Conservation (phyloP, 2,888 invertebrate genomes). For the Fragum whitleyi region DNA sequence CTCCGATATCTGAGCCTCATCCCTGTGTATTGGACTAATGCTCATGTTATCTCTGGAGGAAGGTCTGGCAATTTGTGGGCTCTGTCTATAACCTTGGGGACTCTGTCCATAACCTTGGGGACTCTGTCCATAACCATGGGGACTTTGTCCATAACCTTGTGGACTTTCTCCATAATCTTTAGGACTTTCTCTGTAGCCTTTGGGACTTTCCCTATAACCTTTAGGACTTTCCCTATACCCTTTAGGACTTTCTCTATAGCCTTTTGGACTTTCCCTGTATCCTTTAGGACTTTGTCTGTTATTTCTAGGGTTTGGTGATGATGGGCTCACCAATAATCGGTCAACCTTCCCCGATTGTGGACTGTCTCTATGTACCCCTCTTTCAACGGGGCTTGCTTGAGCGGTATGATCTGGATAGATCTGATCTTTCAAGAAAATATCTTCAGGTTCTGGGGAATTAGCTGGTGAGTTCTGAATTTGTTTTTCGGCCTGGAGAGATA, state of each 20-base stretch:
- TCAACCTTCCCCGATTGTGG: conserved; percentile 3
- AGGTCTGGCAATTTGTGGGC: conserved; percentile 32
- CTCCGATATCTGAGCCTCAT: conserved; percentile 53
- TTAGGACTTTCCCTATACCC: conserved; percentile 33
- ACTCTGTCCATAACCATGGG: conserved; percentile 23
- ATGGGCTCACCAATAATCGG: conserved; percentile 51
- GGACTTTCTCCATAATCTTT: conserved; percentile 28
- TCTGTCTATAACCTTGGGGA: conserved; percentile 17
- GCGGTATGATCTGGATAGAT: conserved; percentile 20
- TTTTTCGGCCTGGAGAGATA: conserved; percentile 42
- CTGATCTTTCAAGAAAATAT: conserved; percentile 32
- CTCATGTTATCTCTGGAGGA: conserved; percentile 56
- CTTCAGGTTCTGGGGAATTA: conserved; percentile 43
- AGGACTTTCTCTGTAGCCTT: conserved; percentile 26
- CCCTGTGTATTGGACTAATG: conserved; percentile 58
- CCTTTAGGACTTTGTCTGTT: conserved; percentile 32
- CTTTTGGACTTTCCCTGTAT: conserved; percentile 32
- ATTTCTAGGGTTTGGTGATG: conserved; percentile 13
- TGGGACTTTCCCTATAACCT: conserved; percentile 28
- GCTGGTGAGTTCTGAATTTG: conserved; percentile 54
- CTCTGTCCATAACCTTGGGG: conserved; percentile 38
- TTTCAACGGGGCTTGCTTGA: background rate
- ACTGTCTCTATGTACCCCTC: conserved; percentile 11
- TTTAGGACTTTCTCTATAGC: conserved; percentile 38
- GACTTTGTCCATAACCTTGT: conserved; percentile 30